Evolutionary conservation across 2,113 vertebrate species (phyloP).

Genomic region (Oryzias melastigma): DNA sequence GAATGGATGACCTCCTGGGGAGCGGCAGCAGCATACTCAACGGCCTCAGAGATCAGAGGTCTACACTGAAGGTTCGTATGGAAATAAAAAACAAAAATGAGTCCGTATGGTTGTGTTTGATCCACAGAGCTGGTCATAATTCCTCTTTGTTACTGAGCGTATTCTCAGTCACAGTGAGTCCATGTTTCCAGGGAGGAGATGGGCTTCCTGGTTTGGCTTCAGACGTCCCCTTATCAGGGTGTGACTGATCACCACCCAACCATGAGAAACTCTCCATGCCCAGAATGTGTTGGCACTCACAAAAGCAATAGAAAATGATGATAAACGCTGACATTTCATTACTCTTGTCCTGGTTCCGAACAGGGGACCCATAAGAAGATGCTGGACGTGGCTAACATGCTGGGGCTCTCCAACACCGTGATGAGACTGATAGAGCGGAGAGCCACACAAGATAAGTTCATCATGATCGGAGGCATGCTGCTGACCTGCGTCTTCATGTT

Average conservation of each 20-base stretch:
- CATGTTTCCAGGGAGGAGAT: conserved; percentile 72
- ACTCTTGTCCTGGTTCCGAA: conserved; percentile 10
- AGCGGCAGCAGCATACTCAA: conserved; percentile 90
- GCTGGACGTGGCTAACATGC: conserved; percentile 94
- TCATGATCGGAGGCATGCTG: conserved; percentile 96
- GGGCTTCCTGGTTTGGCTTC: conserved; percentile 62
- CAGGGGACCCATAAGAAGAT: conserved; percentile 98
- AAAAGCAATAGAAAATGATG: conserved; percentile 20
- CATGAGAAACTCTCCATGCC: conserved; percentile 65
- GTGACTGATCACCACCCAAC: conserved; percentile 62
- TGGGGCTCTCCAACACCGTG: conserved; percentile 95
- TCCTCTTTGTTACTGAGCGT: conserved; percentile 38
- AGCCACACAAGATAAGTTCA: conserved; percentile 94
- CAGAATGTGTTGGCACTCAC: conserved; percentile 34
- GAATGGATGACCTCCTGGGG: conserved; percentile 94
- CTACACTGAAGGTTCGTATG: conserved; percentile 86
- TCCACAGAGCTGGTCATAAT: conserved; percentile 32
- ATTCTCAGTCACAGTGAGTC: conserved; percentile 42
- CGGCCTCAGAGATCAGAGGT: conserved; percentile 90
- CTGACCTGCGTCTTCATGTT: conserved; percentile 91
- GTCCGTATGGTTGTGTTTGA: neutral
- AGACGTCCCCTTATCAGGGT: conserved; percentile 75
- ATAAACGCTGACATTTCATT: conserved; percentile 2
- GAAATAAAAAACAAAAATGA: neutral
- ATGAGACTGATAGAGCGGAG: conserved; percentile 96